These are phyloP conservation scores for Engraulis encrasicolus DNA, from an alignment of 2,113 vertebrate genomes.

Conservation along the genomic window DNA sequence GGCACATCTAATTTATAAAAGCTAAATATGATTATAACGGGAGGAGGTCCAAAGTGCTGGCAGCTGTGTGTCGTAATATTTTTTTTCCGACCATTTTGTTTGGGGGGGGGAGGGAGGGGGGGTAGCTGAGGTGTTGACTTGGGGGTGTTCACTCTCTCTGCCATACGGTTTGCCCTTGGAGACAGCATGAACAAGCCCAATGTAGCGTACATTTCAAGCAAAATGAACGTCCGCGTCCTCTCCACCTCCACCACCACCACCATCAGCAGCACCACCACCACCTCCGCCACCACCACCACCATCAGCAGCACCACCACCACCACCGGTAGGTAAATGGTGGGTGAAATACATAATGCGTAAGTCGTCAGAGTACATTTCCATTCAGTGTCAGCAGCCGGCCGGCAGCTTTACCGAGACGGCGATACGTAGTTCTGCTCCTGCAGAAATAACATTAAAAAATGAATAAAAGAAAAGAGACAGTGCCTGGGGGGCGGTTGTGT, in stretches of 20 bases:
- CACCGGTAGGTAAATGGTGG: not conserved
- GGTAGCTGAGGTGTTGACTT: not conserved
- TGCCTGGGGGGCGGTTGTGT: slow-evolving; percentile 27
- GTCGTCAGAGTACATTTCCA: slow-evolving; percentile 44
- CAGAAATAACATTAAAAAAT: slow-evolving; percentile 48
- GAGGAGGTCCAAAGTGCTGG: slow-evolving; percentile 61
- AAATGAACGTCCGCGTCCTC: not conserved
- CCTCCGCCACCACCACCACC: not conserved
- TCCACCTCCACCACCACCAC: not conserved
- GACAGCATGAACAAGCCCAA: slow-evolving; percentile 65
- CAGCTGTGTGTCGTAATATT: slow-evolving; percentile 42
- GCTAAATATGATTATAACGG: slow-evolving; percentile 65
- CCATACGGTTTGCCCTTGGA: slow-evolving; percentile 65
- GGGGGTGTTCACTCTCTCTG: slow-evolving; percentile 18
- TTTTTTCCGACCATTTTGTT: not conserved
- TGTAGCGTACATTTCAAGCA: slow-evolving; percentile 33
- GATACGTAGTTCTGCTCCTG: no score
- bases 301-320: not conserved
- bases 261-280: no score
- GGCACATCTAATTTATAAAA: slow-evolving; percentile 67
- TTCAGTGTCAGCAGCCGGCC: slow-evolving; percentile 54
- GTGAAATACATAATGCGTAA: slow-evolving; percentile 46
- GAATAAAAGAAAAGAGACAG: slow-evolving; percentile 60
- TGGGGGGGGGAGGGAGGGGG: not conserved
- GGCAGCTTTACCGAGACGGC: slow-evolving; percentile 61